Evolutionary conservation across 2,113 vertebrate genomes (phyloP).

Genomic region (Pelusios castaneus): DNA sequence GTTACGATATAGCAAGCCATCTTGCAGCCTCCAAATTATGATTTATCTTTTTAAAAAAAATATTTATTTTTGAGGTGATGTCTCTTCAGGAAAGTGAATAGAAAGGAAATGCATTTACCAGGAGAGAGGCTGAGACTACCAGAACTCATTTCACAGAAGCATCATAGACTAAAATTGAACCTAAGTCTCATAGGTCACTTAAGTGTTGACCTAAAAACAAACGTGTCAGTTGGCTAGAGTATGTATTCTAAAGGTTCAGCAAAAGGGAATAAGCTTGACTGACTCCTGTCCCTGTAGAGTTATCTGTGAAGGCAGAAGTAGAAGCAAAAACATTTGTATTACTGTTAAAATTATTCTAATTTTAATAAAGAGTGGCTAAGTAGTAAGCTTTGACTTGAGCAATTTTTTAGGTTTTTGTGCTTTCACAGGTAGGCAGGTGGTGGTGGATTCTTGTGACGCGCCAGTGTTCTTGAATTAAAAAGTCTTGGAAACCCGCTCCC

Average conservation of each 20-base stretch:
- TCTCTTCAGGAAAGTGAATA: constrained; percentile 44
- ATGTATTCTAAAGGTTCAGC: constrained; percentile 77
- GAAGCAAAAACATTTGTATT: constrained; percentile 77
- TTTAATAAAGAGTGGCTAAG: constrained; percentile 69
- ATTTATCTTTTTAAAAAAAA: constrained; percentile 16
- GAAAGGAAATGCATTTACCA: constrained; percentile 52
- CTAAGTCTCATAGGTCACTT: constrained; percentile 77
- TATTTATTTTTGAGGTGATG: constrained; percentile 35
- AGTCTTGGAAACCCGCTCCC: constrained; percentile 50
- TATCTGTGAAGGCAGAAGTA: constrained; percentile 80
- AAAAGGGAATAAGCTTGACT: constrained; percentile 82
- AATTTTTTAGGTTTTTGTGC: constrained; percentile 49
- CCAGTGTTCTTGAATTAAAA: constrained; percentile 57
- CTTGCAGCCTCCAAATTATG: not conserved
- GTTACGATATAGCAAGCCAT: not conserved
- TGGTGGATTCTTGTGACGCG: constrained; percentile 52
- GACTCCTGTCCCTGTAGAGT: constrained; percentile 76
- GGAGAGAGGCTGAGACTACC: constrained; percentile 72
- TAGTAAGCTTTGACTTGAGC: constrained; percentile 38
- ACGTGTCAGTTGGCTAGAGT: constrained; percentile 80
- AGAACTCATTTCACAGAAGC: constrained; percentile 72
- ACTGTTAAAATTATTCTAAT: constrained; percentile 76
- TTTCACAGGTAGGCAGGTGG: not conserved
- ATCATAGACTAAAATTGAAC: constrained; percentile 75
- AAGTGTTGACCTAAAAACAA: constrained; percentile 86